phyloP scores from a whole-genome alignment of 1,140 invertebrate species.

The Elymnias hypermnestra region DNA sequence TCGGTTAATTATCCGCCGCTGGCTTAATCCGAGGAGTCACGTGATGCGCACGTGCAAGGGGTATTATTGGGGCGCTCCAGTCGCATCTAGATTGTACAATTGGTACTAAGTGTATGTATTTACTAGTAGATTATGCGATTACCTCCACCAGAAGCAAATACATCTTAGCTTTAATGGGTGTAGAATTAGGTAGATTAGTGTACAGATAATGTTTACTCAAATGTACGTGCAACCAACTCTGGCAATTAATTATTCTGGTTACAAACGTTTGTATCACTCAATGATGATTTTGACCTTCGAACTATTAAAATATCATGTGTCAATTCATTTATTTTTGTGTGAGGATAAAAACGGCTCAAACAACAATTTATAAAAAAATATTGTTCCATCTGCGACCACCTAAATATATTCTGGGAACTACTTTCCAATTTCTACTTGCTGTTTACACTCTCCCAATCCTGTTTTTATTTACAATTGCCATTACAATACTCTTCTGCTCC shows the following conservation, averaged over 20 bases:
- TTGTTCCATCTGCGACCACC: too few relatives aligned
- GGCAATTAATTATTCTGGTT: neutral
- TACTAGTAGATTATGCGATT: constrained; percentile 5
- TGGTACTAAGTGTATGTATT: constrained; percentile 13
- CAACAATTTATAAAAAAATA: too few relatives aligned
- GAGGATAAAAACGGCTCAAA: too few relatives aligned
- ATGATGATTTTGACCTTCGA: too few relatives aligned
- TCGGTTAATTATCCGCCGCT: constrained; percentile 65
- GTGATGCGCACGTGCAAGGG: constrained; percentile 53
- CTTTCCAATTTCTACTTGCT: too few relatives aligned
- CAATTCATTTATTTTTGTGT: too few relatives aligned
- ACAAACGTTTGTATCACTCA: too few relatives aligned
- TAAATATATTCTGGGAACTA: too few relatives aligned
- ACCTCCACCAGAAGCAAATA: constrained; percentile 9
- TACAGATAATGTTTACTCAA: neutral
- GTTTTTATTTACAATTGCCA: too few relatives aligned
- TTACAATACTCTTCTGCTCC: too few relatives aligned
- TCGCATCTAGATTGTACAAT: constrained; percentile 20
- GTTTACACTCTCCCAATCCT: too few relatives aligned
- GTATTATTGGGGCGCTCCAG: constrained; percentile 14
- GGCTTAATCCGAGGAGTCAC: constrained; percentile 63
- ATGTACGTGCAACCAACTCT: neutral
- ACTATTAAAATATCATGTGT: too few relatives aligned
- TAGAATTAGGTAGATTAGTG: constrained; percentile 8
- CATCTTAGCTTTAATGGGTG: constrained; percentile 23